phyloP scores from a whole-genome alignment of 2,888 invertebrate species.

The Lasioglossum pauxillum region DNA sequence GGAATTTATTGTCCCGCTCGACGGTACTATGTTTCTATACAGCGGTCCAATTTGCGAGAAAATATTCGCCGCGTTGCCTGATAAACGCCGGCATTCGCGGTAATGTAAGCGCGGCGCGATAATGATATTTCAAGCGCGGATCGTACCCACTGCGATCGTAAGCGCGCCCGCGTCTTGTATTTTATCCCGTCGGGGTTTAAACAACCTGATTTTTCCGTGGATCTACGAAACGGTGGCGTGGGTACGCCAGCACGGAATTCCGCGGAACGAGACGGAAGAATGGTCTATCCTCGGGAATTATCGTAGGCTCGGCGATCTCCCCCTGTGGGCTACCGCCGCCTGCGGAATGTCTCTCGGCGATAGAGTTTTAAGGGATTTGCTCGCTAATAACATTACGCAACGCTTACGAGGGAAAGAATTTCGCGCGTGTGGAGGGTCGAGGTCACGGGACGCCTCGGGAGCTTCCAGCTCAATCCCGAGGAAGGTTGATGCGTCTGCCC shows the following conservation, averaged over 20 bases:
- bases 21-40: conserved; percentile 34
- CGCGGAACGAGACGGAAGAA: background rate
- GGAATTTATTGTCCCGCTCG: conserved; percentile 60
- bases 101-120: conserved; percentile 57
- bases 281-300: background rate
- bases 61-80: conserved; percentile 53
- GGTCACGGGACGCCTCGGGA: conserved; percentile 44
- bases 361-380: background rate
- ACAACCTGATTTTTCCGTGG: background rate
- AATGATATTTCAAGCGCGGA: conserved; percentile 61
- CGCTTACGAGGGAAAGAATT: conserved; percentile 41
- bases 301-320: background rate
- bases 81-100: conserved; percentile 53
- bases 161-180: conserved; percentile 11
- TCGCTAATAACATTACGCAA: conserved; percentile 49
- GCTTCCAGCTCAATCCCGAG: conserved; percentile 48
- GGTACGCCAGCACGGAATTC: background rate
- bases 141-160: conserved; percentile 10
- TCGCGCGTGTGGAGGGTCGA: conserved; percentile 32
- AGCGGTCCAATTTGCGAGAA: conserved; percentile 62
- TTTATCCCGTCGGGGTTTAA: conserved; percentile 28
- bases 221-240: conserved; percentile 1
- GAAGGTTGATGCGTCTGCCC: conserved; percentile 65
- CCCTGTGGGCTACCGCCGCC: background rate
- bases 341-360: background rate